These are phyloP conservation scores for Rallus crepitans DNA, from an alignment of 2,797 vertebrate genomes.

Conservation along the genomic window DNA sequence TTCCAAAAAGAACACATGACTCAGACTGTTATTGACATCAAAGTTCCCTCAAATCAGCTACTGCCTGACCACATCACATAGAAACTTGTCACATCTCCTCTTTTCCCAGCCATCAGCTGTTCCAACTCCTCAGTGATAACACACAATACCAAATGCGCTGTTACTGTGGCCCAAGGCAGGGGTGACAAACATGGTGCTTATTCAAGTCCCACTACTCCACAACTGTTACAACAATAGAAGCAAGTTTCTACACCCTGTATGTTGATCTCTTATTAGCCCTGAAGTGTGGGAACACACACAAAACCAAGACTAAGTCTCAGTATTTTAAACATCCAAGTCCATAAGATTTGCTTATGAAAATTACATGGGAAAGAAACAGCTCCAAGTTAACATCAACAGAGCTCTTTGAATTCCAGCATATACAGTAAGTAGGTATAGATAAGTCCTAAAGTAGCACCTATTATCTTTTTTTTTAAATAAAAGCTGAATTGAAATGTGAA, in stretches of 20 bases:
- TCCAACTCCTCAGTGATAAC: not conserved
- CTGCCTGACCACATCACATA: not conserved
- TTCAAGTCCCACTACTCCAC: not conserved
- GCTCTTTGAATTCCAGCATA: not conserved
- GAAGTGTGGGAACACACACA: not conserved
- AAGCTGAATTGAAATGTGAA: not conserved
- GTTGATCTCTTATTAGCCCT: not conserved
- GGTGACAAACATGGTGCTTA: accelerated
- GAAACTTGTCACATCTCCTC: not conserved
- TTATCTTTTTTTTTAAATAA: not conserved
- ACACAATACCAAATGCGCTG: accelerated
- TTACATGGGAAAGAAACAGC: not conserved
- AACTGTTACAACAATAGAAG: not conserved
- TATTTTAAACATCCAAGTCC: not conserved
- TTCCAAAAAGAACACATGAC: not conserved
- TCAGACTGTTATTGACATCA: not conserved
- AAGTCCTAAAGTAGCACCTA: not conserved
- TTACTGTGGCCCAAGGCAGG: accelerated
- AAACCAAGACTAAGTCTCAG: not conserved
- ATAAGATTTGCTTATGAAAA: not conserved
- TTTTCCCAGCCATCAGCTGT: not conserved
- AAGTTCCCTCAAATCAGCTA: not conserved
- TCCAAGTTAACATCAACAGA: not conserved
- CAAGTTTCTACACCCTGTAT: accelerated
- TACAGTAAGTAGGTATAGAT: not conserved